Evolutionary conservation across 2,888 invertebrate species (phyloP), one percentile per base, ranked within the genome.

Genomic region (Notocelia uddmanniana): DNA sequence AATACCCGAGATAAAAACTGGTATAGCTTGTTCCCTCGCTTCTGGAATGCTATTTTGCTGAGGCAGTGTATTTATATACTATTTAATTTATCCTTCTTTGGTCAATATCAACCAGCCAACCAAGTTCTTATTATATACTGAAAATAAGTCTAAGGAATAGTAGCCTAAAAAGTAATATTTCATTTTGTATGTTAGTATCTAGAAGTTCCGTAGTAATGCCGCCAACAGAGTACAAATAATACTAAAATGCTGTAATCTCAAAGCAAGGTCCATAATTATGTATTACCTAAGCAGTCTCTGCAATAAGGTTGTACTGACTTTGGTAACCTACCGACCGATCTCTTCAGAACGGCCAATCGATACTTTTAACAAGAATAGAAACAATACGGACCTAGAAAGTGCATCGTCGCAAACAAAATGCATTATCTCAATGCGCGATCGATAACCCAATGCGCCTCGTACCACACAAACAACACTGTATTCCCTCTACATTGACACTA

Each of bases 401-500:
- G 45, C 66, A 70, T 21, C 73, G 37, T 45, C 66, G 79, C 83
- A 79, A 90, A 85, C 82, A 84, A 83, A 81, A 78, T 78, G 77
- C 71, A 71, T 83, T 85, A 86, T 85, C 85, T 82, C 73, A 76
- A 84, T 87, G 84, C 67, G 74, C 83, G 89, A 91, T 92, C 92
- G 84, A 92, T 92, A 92, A 84, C 81, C 81, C 75, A 79, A 84
- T 85, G 83, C 84, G 85, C 81, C 76, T 74, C 80, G 87, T 89
- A 82, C 89, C 88, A 87, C 85, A 81, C 75, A 79, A 77, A 80
- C 81, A 83, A 26, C n/a, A 23, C 45, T 26, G n/a, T 52, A 19
- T 63, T 19, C n/a, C 23, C 5, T 15, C 31, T 8, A 13, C 26
- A 1, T 2, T 10, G 55, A 19, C 70, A 58, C 64, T 45, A 31